Base-by-base conservation (phyloP, 1,140 invertebrate genomes). In the Papilio polytes region DNA sequence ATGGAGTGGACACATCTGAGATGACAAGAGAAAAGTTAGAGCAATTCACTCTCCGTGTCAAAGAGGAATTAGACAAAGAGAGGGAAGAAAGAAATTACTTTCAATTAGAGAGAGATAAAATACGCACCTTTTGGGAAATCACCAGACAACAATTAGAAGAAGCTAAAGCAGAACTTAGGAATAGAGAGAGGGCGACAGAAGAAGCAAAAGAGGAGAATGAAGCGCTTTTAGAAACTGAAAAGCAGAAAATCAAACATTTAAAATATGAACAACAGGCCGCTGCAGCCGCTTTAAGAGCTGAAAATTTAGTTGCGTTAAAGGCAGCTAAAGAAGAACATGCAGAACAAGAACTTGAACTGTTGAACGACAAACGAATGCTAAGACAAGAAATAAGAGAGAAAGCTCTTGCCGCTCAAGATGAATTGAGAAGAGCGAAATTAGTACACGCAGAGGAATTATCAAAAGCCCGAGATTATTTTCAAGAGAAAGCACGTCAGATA, bases 11-110 rank as follows among this genome's bases (percentile, higher is more conserved):
- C 56, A 98, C 98, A 26, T 97, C 98, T 18, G 97, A 98, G 91
- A 99, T 99, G 98, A 97, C 97, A 22, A 96, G 98, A 88, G 98
- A 99, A 90, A 98, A 99, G 95, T 95, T 99, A 66, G 98, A 99
- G 94, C 97, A 97, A 80, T 99, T 99, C 90, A 97, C 98, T 10
- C 95, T 97, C 41, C 96, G 97, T 87, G 97, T 99, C n/a, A 97
- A 98, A 88, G 98, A 98, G 86, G 98, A 99, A 95, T 95, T 99
- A 89, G 98, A 99, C 88, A 96, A 98, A 70, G 98, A 99, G 94
- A 96, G 98, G 85, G 98, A 99, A 94, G 98, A 99, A 93, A 95
- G 98, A 84, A 99, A 99, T 92, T 99, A 98, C 90, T 99, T 99
- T 87, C 98, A 99, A 95, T 91, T 99, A 76, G 99, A 99, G 94